Base-by-base conservation (phyloP, 2,113 vertebrate species). In the Odocoileus hemionus region DNA sequence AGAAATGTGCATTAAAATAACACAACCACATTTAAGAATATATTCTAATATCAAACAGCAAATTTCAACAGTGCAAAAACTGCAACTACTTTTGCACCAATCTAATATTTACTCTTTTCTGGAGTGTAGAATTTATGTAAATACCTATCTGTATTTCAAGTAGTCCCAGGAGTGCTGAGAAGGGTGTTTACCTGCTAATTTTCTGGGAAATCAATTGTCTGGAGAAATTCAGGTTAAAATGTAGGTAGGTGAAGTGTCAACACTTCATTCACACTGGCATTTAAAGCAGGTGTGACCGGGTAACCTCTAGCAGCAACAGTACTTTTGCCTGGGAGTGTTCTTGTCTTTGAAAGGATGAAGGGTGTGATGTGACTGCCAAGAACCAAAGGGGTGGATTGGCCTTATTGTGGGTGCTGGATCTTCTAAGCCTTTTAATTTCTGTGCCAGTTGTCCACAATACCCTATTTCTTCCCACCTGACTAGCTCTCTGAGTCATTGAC, bases 121-220 rank as follows among this genome's bases (percentile, higher is more conserved):
- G 2, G 2, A 39, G 50, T 88, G 33, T 55, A 80, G n/a, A 89
- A n/a, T 85, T 95, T 85, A 13, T n/a, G 15, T 57, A 90, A 74
- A 58, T 25, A 58, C 28, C n/a, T 52, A 21, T 61, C 13, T 82
- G 54, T 67, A 82, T 89, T 96, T 96, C 92, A 89, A 50, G 25
- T 67, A 88, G 67, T 50, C 47, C 26, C 33, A 96, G 64, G 39
- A 80, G 21, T 82, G 78, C 33, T 58, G 52, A 54, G 58, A 86
- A 60, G 47, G 60, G 19, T 82, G 23, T 93, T 96, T 70, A 76
- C 78, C 25, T 43, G 25, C 17, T 83, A 74, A 86, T 57, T 55
- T 91, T 94, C 83, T 94, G 93, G 92, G 92, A 88, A 96, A 95
- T 19, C 64, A 84, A 91, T 84, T 96, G 28, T 50, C 39, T 85